Evolutionary conservation across 1,140 invertebrate species (phyloP).

Genomic region (Eciton burchellii): DNA sequence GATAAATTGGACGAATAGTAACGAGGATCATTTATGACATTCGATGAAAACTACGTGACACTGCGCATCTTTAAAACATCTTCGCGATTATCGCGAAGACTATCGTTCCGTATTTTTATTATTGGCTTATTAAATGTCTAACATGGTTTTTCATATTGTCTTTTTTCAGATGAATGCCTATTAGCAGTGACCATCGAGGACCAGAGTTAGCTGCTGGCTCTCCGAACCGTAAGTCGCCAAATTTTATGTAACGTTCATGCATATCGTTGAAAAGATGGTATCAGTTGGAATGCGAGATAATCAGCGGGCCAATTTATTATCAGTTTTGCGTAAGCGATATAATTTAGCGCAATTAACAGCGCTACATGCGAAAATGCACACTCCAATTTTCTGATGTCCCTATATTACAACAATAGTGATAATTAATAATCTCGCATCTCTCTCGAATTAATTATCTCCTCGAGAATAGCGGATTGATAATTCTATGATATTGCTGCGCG

Average conservation of each 20-base stretch:
- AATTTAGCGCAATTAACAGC: conserved; percentile 29
- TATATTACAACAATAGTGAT: too few relatives aligned
- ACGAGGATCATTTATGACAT: not conserved
- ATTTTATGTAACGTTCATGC: conserved; percentile 22
- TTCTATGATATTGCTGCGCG: too few relatives aligned
- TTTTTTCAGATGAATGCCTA: conserved; percentile 15
- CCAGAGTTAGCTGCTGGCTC: not conserved
- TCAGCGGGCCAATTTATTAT: conserved; percentile 33
- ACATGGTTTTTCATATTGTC: conserved; percentile 5
- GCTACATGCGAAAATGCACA: not conserved
- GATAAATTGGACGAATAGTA: not conserved
- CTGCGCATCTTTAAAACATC: too few relatives aligned
- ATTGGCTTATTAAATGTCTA: not conserved
- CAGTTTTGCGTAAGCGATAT: conserved; percentile 31
- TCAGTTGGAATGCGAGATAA: conserved; percentile 32
- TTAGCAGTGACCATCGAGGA: not conserved
- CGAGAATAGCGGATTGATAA: too few relatives aligned
- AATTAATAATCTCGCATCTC: too few relatives aligned
- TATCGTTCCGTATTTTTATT: not conserved
- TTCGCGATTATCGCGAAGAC: too few relatives aligned
- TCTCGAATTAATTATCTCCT: too few relatives aligned
- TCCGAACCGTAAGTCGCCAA: conserved; percentile 20
- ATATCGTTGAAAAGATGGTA: conserved; percentile 27
- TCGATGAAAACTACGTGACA: not conserved
- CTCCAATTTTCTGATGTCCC: too few relatives aligned